These are phyloP conservation scores for Poecilia gillii DNA, from an alignment of 2,797 vertebrate genomes.

Conservation along the genomic window DNA sequence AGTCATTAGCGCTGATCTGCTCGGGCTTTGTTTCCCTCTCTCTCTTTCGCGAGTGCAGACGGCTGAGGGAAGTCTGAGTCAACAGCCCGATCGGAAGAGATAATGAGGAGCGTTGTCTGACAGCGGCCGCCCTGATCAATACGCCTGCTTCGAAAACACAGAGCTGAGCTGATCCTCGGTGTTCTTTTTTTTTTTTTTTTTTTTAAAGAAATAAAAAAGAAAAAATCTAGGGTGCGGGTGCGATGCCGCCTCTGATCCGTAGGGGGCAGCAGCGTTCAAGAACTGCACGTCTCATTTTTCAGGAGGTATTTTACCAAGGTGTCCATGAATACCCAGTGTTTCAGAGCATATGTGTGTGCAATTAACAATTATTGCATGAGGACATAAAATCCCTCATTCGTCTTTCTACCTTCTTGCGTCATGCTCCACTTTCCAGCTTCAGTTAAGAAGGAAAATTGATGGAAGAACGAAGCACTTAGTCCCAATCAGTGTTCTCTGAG, in stretches of 20 bases:
- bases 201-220: background rate
- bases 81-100: conserved; percentile 43
- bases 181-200: background rate
- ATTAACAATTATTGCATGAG: conserved; percentile 21
- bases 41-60: conserved; percentile 20
- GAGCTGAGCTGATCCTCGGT: background rate
- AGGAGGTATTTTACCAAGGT: background rate
- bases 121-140: conserved; percentile 49
- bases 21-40: conserved; percentile 11
- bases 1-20: conserved; percentile 11
- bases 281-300: background rate
- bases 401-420: conserved; percentile 23
- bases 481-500: conserved; percentile 48
- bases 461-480: conserved; percentile 23
- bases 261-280: conserved; percentile 48
- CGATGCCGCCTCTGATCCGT: background rate
- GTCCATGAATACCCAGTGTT: background rate
- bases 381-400: conserved; percentile 15
- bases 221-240: background rate
- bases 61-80: conserved; percentile 48
- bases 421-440: conserved; percentile 24
- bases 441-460: conserved; percentile 24
- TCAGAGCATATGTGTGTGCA: background rate
- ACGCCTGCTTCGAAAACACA: conserved; percentile 46
- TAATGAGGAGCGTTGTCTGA: conserved; percentile 40